These are phyloP conservation scores for Ptychochromis oligacanthus DNA, from an alignment of 2,113 vertebrate species.

Conservation along the genomic window DNA sequence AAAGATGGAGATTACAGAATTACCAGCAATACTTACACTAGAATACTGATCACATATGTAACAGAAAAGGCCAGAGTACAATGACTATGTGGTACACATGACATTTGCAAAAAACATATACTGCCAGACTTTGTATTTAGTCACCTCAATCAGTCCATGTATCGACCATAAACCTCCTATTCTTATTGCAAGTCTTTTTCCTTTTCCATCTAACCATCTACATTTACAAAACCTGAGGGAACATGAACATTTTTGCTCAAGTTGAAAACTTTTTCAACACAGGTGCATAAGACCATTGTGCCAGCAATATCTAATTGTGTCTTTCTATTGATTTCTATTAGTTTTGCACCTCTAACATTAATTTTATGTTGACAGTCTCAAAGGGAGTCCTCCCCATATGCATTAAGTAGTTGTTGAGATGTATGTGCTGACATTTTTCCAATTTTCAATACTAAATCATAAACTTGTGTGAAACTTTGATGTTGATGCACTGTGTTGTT, in stretches of 20 bases:
- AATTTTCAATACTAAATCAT: background rate
- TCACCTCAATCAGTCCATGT: too few relatives aligned
- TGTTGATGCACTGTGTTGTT: background rate
- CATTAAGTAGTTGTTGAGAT: background rate
- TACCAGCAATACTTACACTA: background rate
- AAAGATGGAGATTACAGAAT: background rate
- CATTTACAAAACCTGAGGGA: background rate
- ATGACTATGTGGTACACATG: background rate
- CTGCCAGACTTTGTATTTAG: background rate
- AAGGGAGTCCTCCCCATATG: background rate
- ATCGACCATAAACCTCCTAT: background rate
- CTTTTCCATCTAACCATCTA: background rate
- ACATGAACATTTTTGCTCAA: background rate
- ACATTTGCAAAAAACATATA: background rate
- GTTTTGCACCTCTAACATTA: background rate
- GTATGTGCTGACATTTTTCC: background rate
- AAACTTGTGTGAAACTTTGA: background rate
- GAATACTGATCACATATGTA: background rate
- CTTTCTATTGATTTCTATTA: background rate
- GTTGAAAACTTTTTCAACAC: background rate
- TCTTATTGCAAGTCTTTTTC: background rate
- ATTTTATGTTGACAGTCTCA: background rate
- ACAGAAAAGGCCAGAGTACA: background rate
- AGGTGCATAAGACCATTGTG: background rate
- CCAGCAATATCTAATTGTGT: background rate